Conservation (phyloP, 1,140 invertebrate genomes). For the Drosophila jambulina region DNA sequence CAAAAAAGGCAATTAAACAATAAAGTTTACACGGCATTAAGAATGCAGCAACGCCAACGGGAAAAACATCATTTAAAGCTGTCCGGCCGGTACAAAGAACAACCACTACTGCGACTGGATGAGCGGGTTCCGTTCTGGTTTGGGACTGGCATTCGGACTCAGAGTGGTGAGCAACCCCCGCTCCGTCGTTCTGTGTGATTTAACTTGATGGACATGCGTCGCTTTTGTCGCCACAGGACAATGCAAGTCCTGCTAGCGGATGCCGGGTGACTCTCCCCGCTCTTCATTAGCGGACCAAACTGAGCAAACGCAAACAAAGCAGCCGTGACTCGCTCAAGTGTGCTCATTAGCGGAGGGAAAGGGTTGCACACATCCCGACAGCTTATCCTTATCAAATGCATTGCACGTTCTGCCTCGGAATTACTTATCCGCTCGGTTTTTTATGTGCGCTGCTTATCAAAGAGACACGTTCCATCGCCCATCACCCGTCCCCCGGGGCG, state of each 20-base stretch:
- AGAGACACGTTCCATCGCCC: constrained; percentile 54
- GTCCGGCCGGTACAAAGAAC: constrained; percentile 16
- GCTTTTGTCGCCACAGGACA: constrained; percentile 63
- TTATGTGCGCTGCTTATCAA: constrained; percentile 35
- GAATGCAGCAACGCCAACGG: constrained; percentile 48
- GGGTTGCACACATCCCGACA: constrained; percentile 23
- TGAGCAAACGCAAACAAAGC: constrained; percentile 59
- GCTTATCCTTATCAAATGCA: constrained; percentile 63
- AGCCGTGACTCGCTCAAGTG: constrained; percentile 75
- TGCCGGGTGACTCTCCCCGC: constrained; percentile 26
- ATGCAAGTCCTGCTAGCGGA: constrained; percentile 73
- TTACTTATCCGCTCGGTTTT: constrained; percentile 28
- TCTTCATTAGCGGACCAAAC: constrained; percentile 70
- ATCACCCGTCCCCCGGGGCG: constrained; percentile 29
- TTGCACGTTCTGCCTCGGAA: constrained; percentile 55
- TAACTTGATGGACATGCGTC: constrained; percentile 72
- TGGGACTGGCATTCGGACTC: constrained; percentile 3
- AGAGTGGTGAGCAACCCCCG: constrained; percentile 34
- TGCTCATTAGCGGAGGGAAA: constrained; percentile 69
- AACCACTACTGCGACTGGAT: constrained; percentile 36
- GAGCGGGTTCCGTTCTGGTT: constrained; percentile 47
- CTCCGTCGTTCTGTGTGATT: constrained; percentile 55
- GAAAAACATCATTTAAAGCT: constrained; percentile 53
- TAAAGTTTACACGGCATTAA: constrained; percentile 77
- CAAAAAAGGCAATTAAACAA: constrained; percentile 79